These are phyloP conservation scores for Diarsia dahlii DNA, from an alignment of 2,888 invertebrate species.

Conservation along the genomic window DNA sequence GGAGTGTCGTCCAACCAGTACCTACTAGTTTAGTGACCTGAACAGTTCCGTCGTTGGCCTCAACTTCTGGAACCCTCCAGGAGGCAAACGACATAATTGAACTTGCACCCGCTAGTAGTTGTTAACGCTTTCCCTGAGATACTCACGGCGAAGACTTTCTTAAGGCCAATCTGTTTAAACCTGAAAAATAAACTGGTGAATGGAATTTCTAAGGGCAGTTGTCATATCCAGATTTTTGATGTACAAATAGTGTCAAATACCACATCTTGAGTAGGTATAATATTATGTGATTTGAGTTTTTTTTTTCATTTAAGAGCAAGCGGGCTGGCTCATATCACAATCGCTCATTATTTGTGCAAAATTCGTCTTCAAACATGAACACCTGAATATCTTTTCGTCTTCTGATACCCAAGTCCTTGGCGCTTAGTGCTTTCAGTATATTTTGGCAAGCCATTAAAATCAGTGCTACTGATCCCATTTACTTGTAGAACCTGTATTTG, in stretches of 20 bases:
- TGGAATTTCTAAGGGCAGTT: background rate
- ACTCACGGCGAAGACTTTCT: background rate
- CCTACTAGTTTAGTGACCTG: too few relatives aligned
- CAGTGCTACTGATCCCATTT: constrained; percentile 17
- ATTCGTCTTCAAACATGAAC: background rate
- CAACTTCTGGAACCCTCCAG: too few relatives aligned
- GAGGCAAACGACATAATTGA: too few relatives aligned
- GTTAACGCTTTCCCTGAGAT: too few relatives aligned
- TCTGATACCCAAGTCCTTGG: background rate
- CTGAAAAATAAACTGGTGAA: constrained; percentile 8
- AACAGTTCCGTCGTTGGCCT: too few relatives aligned
- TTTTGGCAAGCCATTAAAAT: background rate
- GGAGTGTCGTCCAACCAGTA: too few relatives aligned
- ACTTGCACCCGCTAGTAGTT: too few relatives aligned
- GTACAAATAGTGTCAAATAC: too few relatives aligned
- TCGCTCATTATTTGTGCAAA: background rate
- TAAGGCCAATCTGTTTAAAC: background rate
- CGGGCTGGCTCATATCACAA: background rate
- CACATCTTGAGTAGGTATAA: background rate
- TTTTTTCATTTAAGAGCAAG: background rate
- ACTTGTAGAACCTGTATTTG: constrained; percentile 4
- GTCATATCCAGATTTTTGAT: constrained; percentile 14
- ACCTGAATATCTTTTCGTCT: background rate
- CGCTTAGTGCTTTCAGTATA: background rate
- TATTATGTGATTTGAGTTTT: background rate